Evolutionary conservation across 2,888 invertebrate species (phyloP).

Genomic region (Mallateleia sp.): DNA sequence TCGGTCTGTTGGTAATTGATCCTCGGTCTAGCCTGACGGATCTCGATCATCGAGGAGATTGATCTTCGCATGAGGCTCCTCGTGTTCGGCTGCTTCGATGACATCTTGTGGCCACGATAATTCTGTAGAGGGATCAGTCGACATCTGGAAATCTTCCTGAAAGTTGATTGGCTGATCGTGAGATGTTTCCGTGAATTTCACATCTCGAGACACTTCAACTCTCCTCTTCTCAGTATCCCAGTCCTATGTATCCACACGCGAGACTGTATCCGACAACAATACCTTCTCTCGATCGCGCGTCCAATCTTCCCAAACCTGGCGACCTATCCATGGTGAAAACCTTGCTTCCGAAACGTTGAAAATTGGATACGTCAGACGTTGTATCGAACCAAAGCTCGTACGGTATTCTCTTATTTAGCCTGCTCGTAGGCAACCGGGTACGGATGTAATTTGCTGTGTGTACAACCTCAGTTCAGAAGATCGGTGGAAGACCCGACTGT

Average conservation of each 20-base stretch:
- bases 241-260: constrained; percentile 66
- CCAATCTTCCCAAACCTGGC: constrained; percentile 62
- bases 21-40: no score
- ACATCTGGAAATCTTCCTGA: no score
- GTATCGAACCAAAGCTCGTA: constrained; percentile 61
- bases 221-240: constrained; percentile 64
- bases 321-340: constrained; percentile 38
- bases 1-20: no score
- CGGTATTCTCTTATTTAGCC: constrained; percentile 60
- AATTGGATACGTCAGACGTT: constrained; percentile 70
- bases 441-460: constrained; percentile 79
- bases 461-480: constrained; percentile 84
- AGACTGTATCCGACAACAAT: constrained; percentile 69
- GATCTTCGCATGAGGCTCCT: no score
- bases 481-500: constrained; percentile 71
- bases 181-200: constrained; percentile 62
- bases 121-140: no score
- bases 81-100: no score
- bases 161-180: no score
- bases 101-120: no score
- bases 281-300: constrained; percentile 59
- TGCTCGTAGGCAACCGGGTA: constrained; percentile 80
- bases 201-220: constrained; percentile 65
- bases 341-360: constrained; percentile 79
- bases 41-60: no score